These are phyloP conservation scores for Eupithecia abbreviata DNA, from an alignment of 2,888 invertebrate species.

Conservation along the genomic window DNA sequence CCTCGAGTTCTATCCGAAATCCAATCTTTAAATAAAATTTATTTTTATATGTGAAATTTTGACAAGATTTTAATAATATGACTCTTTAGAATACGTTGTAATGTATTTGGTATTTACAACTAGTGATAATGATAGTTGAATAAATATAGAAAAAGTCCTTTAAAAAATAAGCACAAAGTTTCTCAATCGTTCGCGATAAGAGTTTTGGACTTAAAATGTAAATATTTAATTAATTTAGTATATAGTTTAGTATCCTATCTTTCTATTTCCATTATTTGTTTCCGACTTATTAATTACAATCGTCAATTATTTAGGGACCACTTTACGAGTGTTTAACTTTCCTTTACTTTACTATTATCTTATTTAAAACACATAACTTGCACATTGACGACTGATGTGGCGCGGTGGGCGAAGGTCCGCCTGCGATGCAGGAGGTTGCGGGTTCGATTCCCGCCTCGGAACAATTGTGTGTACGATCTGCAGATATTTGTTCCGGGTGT, in stretches of 20 bases:
- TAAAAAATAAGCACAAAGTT: constrained; percentile 20
- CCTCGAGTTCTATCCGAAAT: constrained; percentile 28
- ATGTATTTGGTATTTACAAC: constrained; percentile 8
- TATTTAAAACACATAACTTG: neutral
- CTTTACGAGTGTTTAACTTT: neutral
- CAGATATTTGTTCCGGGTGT: too few species aligned
- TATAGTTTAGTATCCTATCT: constrained; percentile 24
- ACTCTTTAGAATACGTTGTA: constrained; percentile 12
- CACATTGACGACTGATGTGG: too few species aligned
- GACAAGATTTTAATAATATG: constrained; percentile 18
- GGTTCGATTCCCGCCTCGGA: too few species aligned
- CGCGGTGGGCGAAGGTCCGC: too few species aligned
- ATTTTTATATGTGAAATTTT: constrained; percentile 37
- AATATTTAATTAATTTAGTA: constrained; percentile 33
- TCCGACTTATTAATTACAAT: constrained; percentile 36
- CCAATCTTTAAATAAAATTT: constrained; percentile 27
- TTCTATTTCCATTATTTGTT: constrained; percentile 31
- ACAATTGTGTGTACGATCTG: too few species aligned
- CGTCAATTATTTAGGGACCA: constrained; percentile 22
- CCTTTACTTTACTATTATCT: neutral
- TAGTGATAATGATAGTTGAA: constrained; percentile 20
- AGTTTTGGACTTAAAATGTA: constrained; percentile 38
- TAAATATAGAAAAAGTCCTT: constrained; percentile 25
- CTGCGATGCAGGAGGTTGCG: too few species aligned
- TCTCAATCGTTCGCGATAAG: constrained; percentile 12